Base-by-base conservation (phyloP, 1,140 invertebrate genomes). In the Sesamia nonagrioides region DNA sequence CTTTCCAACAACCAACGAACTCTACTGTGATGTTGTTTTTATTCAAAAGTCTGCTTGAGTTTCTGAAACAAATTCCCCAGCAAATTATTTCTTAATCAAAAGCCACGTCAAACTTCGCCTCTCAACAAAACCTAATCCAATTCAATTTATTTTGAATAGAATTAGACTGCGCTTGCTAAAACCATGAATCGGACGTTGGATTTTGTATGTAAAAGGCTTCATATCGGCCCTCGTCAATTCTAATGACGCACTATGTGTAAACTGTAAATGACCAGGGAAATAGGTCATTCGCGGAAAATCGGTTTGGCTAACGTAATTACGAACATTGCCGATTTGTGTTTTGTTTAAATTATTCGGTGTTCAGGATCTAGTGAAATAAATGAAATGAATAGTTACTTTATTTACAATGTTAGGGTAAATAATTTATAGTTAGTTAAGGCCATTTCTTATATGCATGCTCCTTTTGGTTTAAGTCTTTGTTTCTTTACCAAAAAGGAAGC, bases 141-240 rank as follows among this genome's bases (percentile, higher is more conserved):
- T 75, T 58, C 73, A 75, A 75, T 75, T 75, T 61, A 63, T 40
- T 75, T 75, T 63, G 73, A 75, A 75, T 61, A 75, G 40, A 75
- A 75, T 75, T 75, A 75, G 73, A 75, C 17, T 58, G 35, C 52
- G 27, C 35, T 17, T n/a, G 37, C 42, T 63, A 75, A 61, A 61
- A 75, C 58, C 58, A 63, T 63, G 61, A 75, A 75, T 48, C 42
- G 42, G 73, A 61, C 37, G 71, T 74, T 58, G 73, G 42, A 61
- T 75, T 75, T 58, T 73, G 54, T 75, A 61, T 56, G 56, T 75
- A 42, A 75, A 61, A 75, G 73, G 73, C 56, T 75, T 75, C 73
- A 61, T 75, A 75, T 75, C 58, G 42, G 33, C 17, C 35, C 42
- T 27, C 58, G 42, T 33, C 56, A 60, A 75, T 61, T 61, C 40